Base-by-base conservation (phyloP, 2,888 invertebrate species). In the Crepidodera aurea region DNA sequence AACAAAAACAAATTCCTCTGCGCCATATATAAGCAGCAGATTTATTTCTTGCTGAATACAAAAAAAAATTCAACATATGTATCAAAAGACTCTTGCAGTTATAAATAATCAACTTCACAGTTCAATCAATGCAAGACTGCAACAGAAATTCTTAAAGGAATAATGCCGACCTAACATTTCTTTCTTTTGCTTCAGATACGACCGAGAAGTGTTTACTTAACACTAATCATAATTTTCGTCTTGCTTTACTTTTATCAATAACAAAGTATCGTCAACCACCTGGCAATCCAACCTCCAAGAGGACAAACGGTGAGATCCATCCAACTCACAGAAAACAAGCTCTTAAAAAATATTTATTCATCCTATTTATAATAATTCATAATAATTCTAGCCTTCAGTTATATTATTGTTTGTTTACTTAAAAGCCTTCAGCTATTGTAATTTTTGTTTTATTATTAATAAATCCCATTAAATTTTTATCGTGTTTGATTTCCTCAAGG, bases 11-110 rank as follows among this genome's bases (percentile, higher is more conserved):
- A 60, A 60, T 65, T 68, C 60, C 60, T 61, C 68, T 66, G 66
- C 75, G 73, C 75, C 74, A 75, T 76, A 72, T 67, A 72, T 59
- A 69, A 60, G 48, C 39, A 57, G 58, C 68, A 74, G 75, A 73
- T 74, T 73, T 74, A 73, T 76, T 68, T 65, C 60, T 66, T 68
- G 65, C 56, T 55, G 58, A 64, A 46, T 66, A 62, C 63, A 62
- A 62, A 60, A 65, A n/a, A 71, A 65, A 70, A 70, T 69, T 70
- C 69, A 68, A 60, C 69, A 68, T 67, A 69, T 70, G 67, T 67
- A 37, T 48, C 68, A 69, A 67, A 72, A 72, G 66, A 66, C 54
- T 55, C 34, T 46, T 57, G 16, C 15, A 2, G 37, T 44, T 57
- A 48, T 57, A 57, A 57, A 57, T 57, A 57, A 48, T 57, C 48